Base-by-base conservation (phyloP, 2,888 invertebrate genomes). In the Druceiella hillmani region DNA sequence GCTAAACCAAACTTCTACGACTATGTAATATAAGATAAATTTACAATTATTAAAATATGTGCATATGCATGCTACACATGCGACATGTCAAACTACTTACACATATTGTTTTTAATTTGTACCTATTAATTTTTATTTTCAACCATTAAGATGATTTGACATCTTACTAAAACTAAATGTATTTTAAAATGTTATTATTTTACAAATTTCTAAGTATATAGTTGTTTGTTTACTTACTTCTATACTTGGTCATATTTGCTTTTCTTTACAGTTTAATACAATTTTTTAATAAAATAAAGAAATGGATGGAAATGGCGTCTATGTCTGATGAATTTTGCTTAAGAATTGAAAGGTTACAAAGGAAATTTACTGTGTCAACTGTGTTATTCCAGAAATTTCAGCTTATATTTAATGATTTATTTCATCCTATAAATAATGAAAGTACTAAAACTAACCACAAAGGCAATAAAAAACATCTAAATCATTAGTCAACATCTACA, bases 281-380 rank as follows among this genome's bases (percentile, higher is more conserved):
- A 55, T 98, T 98, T 65, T 94, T 97, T 57, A 81, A 80, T 47
- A 95, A 95, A 70, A 92, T 94, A 55, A 87, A 89, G 58, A 85
- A 85, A 56, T 99, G 97, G 97, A 83, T 87, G 43, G 91, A 93
- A 54, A 94, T 98, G 92, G 85, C 91, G 2, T 83, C 83, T 47
- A 77, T 93, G 64, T 80, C 91, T 0, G 80, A 81, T 50, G 85
- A 87, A 39, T 90, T 94, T 57, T 75, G 84, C 42, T 77, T 79
- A 30, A 87, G 87, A 61, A 85, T 97, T 39, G 83, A 87, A 43
- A 78, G 83, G 43, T 64, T 97, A 40, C 89, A 97, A 55, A 78
- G 86, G 38, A 93, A 90, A 57, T 95, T 97, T 71, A 85, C 87
- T 32, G 94, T 98, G 2, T 90, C 95, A 2, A 87, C 87, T 51